Percentiles rank a stretch among this genome's conserved stretches.
Evolutionary conservation across 2,888 invertebrate species (phyloP).

Genomic region (Scaptomyza parva): DNA sequence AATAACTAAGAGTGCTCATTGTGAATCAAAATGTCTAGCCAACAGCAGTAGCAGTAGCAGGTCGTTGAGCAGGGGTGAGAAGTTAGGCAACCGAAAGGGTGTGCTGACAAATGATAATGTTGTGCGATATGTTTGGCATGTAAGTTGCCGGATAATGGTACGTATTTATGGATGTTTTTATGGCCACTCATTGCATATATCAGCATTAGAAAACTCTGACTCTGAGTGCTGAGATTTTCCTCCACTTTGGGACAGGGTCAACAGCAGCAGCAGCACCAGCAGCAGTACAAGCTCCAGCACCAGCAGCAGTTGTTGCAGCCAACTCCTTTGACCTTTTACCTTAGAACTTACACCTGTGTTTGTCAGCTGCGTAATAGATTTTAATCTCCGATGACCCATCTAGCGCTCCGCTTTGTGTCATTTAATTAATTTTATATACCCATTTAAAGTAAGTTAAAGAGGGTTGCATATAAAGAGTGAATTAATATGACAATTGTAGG

Average conservation of each 20-base stretch:
- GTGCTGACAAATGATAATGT: conserved; percentile 66
- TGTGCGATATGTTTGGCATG: conserved; percentile 60
- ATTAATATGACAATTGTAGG: no score
- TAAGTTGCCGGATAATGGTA: conserved; percentile 58
- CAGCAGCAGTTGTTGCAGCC: conserved; percentile 2
- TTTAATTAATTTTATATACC: conserved; percentile 59
- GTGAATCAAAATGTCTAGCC: conserved; percentile 31
- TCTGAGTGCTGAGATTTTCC: conserved; percentile 23
- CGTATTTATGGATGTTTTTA: conserved; percentile 56
- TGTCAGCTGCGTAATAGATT: conserved; percentile 54
- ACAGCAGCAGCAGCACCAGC: conserved; percentile 1
- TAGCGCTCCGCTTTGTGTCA: conserved; percentile 36
- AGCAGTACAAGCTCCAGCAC: no score
- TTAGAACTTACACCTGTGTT: conserved; percentile 38
- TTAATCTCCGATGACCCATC: conserved; percentile 62
- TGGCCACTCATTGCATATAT: conserved; percentile 53
- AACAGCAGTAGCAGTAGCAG: not conserved
- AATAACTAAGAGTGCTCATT: conserved; percentile 36
- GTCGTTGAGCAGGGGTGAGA: not conserved
- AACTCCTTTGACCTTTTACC: conserved; percentile 21
- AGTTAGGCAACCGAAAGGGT: conserved; percentile 3
- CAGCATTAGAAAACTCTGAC: conserved; percentile 47
- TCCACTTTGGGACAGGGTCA: conserved; percentile 1
- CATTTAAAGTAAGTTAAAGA: not conserved
- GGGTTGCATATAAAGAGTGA: not conserved